phyloP scores from a whole-genome alignment of 2,797 vertebrate species.

The Holocentrus rufus region DNA sequence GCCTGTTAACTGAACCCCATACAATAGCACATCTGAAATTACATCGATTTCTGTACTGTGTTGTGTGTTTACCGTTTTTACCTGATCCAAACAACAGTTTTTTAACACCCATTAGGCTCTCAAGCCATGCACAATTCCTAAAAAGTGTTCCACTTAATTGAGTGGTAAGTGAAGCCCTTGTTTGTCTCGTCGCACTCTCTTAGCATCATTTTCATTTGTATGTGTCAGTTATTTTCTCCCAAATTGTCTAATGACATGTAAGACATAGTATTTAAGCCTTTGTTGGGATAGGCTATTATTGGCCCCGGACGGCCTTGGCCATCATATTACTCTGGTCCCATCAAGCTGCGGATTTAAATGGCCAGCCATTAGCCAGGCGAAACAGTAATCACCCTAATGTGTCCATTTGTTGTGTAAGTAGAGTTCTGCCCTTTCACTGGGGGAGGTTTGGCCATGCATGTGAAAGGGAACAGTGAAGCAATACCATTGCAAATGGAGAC shows the following conservation, averaged over 20 bases:
- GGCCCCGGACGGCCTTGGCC: slow-evolving; percentile 76
- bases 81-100: slow-evolving; percentile 33
- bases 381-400: slow-evolving; percentile 85
- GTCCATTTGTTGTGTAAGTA: slow-evolving; percentile 85
- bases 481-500: slow-evolving; percentile 81
- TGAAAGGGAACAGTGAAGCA: slow-evolving; percentile 79
- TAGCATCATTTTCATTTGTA: slow-evolving; percentile 71
- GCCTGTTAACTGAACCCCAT: neutral
- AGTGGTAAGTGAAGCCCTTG: slow-evolving; percentile 69
- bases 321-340: slow-evolving; percentile 73
- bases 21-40: neutral
- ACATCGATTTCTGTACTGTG: neutral
- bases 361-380: slow-evolving; percentile 79
- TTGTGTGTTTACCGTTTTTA: neutral
- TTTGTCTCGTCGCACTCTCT: slow-evolving; percentile 59
- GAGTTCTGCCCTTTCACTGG: slow-evolving; percentile 75
- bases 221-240: slow-evolving; percentile 61
- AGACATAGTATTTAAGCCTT: slow-evolving; percentile 66
- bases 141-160: slow-evolving; percentile 70
- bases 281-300: slow-evolving; percentile 68
- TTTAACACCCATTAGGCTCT: slow-evolving; percentile 51
- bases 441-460: slow-evolving; percentile 70
- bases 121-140: slow-evolving; percentile 50
- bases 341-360: slow-evolving; percentile 79
- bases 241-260: slow-evolving; percentile 79